Base-by-base conservation (phyloP, 92 coral and sea anemone species). In the Zoanthus sansibaricus region DNA sequence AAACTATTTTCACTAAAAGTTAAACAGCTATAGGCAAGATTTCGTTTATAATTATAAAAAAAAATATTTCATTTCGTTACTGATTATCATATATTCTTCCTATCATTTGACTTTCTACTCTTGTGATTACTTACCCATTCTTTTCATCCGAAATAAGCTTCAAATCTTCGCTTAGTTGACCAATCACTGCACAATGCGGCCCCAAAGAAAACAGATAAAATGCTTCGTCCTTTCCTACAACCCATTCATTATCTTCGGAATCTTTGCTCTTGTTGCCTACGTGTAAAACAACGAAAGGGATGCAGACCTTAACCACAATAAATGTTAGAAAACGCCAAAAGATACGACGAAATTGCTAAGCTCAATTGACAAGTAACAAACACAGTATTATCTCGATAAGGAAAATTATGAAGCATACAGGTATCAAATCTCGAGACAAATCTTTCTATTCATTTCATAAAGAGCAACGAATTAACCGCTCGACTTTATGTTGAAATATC, bases 151-250 rank as follows among this genome's bases (percentile, higher is more conserved):
- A 46, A 56, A 94, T 64, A 52, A 91, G 79, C 45, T 90, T 88
- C 46, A 94, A 91, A 85, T 93, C 94, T 52, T 88, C 87, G 67
- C 93, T 79, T 32, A 94, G 91, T 68, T 94, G 95, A 6, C 98
- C 96, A 82, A 93, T 77, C 76, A 90, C 92, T 10, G 84, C 88
- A 77, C 93, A 88, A 72, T 95, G 92, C n/a, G 98, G 97, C 31
- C 99, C 99, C 68, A 93, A 88, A 4, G 98, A 92, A 56, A 90
- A 86, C 42, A 97, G 70, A 68, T 89, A 97, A 33, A 95, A 92
- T 8, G 99, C 97, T 66, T 92, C 98, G 44, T 90, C 95, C 71
- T 72, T 72, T 9, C 89, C 97, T 15, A 95, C 82, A 58, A 93
- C 64, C 93, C 94, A 91, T 49, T 77, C 74, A 15, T 30, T 80